Evolutionary conservation across 2,797 vertebrate genomes (phyloP), one percentile per base, ranked within the genome.

Genomic region (Alectoris magna): DNA sequence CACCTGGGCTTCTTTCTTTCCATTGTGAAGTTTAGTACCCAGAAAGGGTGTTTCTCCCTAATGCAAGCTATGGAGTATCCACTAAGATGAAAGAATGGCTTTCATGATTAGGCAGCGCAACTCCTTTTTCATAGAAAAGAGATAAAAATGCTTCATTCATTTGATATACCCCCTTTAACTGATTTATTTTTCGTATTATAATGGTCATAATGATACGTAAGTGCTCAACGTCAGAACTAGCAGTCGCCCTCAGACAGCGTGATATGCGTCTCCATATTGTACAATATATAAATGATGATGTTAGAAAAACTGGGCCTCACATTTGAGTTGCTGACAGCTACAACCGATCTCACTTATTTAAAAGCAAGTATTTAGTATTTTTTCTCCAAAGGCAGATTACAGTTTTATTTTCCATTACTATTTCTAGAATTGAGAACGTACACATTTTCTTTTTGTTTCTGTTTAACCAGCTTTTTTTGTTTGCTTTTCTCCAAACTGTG

Each of bases 381-480:
- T 53, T 73, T 74, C 41, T 91, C 70, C 51, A 63, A 72, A 86
- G 43, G 41, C n/a, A 46, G 41, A 21, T 46, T 34, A 59, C 7
- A 7, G 6, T 73, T 89, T 76, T 80, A 84, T 41, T 68, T 44
- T 72, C 31, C 56, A 67, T 64, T 82, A 51, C 55, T 41, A 8
- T 78, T 90, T 92, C 51, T 55, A 62, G 93, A 91, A 92, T 39
- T 38, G 51, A 86, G 90, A 92, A 82, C 36, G 34, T 62, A 41
- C 51, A 36, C 27, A 18, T 85, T 88, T 87, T 86, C 66, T 62
- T 93, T 89, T 91, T 41, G 31, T 73, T 90, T 85, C 49, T 84
- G 58, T 82, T 72, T 84, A 88, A 91, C 29, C 49, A 18, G 22
- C 9, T 23, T 48, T 43, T 72, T 51, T 76, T 73, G 56, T 58